Conservation (phyloP, 2,888 invertebrate species). For the Leucophora obtusa region DNA sequence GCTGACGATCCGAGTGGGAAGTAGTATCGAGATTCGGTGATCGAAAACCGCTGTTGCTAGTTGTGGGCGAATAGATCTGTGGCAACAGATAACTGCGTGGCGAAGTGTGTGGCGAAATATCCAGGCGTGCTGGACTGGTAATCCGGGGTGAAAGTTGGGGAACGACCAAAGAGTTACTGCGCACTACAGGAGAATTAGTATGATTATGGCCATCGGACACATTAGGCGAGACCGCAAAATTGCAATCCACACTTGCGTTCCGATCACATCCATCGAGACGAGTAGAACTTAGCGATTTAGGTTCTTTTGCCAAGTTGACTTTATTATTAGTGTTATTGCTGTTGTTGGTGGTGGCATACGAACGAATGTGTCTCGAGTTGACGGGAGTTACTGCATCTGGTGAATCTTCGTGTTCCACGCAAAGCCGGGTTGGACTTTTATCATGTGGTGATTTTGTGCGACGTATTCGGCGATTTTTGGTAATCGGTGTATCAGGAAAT, state of each 20-base stretch:
- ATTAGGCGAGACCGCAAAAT: conserved; percentile 71
- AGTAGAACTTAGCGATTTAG: conserved; percentile 71
- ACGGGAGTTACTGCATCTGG: conserved; percentile 67
- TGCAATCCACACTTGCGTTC: conserved; percentile 65
- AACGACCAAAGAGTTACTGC: conserved; percentile 12
- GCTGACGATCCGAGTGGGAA: conserved; percentile 67
- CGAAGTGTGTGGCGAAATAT: conserved; percentile 70
- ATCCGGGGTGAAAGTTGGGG: conserved; percentile 10
- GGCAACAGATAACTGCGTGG: conserved; percentile 68
- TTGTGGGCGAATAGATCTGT: conserved; percentile 61
- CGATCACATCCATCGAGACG: conserved; percentile 70
- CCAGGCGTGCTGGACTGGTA: conserved; percentile 29
- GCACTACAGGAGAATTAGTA: conserved; percentile 22
- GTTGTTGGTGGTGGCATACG: conserved; percentile 31
- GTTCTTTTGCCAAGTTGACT: background rate
- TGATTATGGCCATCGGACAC: conserved; percentile 55
- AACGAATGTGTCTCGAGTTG: conserved; percentile 61
- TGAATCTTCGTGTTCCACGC: background rate
- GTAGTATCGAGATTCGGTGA: conserved; percentile 74
- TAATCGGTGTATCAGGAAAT: conserved; percentile 72
- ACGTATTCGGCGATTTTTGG: conserved; percentile 68
- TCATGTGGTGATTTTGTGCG: conserved; percentile 70
- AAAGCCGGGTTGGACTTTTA: conserved; percentile 27
- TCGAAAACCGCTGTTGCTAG: conserved; percentile 50
- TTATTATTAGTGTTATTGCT: background rate